phyloP scores from a whole-genome alignment of 2,113 vertebrate genomes.

The Corythoichthys intestinalis region DNA sequence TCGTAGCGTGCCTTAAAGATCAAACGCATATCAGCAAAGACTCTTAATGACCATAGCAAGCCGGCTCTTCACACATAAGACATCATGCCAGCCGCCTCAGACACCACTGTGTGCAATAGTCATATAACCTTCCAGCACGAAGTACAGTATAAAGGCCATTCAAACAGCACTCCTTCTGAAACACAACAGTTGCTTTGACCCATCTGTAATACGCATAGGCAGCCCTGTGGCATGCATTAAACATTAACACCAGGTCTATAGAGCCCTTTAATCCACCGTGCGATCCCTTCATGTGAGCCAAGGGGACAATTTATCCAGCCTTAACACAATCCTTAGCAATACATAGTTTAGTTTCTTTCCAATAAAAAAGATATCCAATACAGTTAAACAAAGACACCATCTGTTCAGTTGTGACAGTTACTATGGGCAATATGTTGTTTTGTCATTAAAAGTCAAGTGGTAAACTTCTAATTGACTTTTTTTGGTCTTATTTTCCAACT shows the following conservation, averaged over 20 bases:
- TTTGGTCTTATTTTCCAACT: background rate
- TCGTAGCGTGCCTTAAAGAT: conserved; percentile 27
- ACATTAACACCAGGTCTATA: conserved; percentile 60
- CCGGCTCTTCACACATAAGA: conserved; percentile 46
- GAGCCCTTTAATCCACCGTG: conserved; percentile 51
- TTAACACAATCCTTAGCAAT: conserved; percentile 19
- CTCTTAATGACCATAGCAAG: conserved; percentile 39
- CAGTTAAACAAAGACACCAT: conserved; percentile 2
- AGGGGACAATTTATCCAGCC: conserved; percentile 22
- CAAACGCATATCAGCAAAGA: conserved; percentile 40
- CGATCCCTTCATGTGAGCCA: conserved; percentile 41
- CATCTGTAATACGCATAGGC: conserved; percentile 54
- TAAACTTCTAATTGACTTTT: background rate
- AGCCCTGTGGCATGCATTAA: conserved; percentile 54
- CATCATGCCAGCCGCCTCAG: conserved; percentile 49
- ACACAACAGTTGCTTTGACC: conserved; percentile 54
- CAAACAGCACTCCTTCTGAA: conserved; percentile 34
- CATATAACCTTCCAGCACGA: conserved; percentile 43
- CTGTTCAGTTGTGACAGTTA: background rate
- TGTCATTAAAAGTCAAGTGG: background rate
- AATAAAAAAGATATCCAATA: conserved; percentile 4
- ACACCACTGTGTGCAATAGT: conserved; percentile 33
- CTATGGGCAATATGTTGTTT: background rate
- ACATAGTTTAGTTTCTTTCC: conserved; percentile 5
- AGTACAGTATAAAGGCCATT: conserved; percentile 34